These are phyloP conservation scores for Protaetia brevitarsis DNA, from an alignment of 1,140 invertebrate species.

Conservation along the genomic window DNA sequence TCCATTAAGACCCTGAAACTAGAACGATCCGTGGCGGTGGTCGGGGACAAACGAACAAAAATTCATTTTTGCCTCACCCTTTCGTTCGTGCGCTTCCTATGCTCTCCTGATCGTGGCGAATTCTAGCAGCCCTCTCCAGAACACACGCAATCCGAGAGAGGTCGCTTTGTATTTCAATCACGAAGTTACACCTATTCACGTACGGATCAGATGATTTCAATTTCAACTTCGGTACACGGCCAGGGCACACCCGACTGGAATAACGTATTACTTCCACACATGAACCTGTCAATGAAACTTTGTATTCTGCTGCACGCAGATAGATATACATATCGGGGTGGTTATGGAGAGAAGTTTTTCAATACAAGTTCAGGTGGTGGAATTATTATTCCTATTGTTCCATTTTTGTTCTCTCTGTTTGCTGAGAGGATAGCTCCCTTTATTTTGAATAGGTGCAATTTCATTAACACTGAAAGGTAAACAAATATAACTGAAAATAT, in stretches of 20 bases:
- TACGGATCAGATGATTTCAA: conserved; percentile 20
- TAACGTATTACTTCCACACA: conserved; percentile 12
- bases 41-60: too few species aligned
- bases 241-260: background rate
- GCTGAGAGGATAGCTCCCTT: too few species aligned
- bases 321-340: background rate
- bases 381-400: background rate
- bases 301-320: background rate
- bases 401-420: background rate
- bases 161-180: conserved; percentile 20
- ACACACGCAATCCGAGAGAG: too few species aligned
- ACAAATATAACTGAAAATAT: too few species aligned
- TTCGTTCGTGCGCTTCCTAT: too few species aligned
- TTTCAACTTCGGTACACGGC: conserved; percentile 8
- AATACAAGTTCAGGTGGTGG: background rate
- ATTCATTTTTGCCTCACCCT: too few species aligned
- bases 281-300: conserved; percentile 10
- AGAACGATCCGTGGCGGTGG: too few species aligned
- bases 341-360: background rate
- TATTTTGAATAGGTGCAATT: too few species aligned
- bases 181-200: conserved; percentile 22
- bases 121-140: too few species aligned
- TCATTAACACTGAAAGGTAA: too few species aligned
- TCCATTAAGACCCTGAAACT: too few species aligned
- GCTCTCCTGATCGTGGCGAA: too few species aligned